phyloP scores from a whole-genome alignment of 2,888 invertebrate genomes.

The Cryptosula pallasiana region DNA sequence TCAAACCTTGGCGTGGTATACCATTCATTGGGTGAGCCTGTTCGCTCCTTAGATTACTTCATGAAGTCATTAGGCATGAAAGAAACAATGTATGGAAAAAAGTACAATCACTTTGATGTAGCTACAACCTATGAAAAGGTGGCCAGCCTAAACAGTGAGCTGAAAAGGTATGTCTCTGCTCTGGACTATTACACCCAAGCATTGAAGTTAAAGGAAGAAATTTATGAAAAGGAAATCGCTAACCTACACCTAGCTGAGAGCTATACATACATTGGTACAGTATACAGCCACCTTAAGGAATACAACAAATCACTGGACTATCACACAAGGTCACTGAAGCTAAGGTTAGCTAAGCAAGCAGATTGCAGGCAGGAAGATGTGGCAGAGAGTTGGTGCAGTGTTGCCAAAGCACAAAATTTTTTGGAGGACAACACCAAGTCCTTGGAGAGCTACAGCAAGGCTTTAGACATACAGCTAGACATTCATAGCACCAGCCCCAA shows the following conservation, averaged over 20 bases:
- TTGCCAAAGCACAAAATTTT: background rate
- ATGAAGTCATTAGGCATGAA: slow-evolving; percentile 4
- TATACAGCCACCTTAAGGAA: background rate
- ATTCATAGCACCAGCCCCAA: background rate
- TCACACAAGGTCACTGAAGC: background rate
- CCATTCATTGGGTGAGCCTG: background rate
- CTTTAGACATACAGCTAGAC: background rate
- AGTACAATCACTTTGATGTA: background rate
- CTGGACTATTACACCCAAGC: background rate
- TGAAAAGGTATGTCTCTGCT: background rate
- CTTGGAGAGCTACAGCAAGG: background rate
- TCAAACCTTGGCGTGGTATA: background rate
- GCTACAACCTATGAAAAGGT: background rate
- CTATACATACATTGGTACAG: background rate
- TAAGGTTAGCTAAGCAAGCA: background rate
- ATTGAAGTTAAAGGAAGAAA: background rate
- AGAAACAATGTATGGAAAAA: background rate
- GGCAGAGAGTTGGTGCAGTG: background rate
- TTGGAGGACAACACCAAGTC: background rate
- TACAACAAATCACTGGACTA: background rate
- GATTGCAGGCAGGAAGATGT: background rate
- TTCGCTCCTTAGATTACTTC: background rate
- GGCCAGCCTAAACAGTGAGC: background rate
- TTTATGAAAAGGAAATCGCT: background rate
- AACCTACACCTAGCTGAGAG: background rate